These are phyloP conservation scores for Megamerina dolium DNA, from an alignment of 2,888 invertebrate species.

Conservation along the genomic window DNA sequence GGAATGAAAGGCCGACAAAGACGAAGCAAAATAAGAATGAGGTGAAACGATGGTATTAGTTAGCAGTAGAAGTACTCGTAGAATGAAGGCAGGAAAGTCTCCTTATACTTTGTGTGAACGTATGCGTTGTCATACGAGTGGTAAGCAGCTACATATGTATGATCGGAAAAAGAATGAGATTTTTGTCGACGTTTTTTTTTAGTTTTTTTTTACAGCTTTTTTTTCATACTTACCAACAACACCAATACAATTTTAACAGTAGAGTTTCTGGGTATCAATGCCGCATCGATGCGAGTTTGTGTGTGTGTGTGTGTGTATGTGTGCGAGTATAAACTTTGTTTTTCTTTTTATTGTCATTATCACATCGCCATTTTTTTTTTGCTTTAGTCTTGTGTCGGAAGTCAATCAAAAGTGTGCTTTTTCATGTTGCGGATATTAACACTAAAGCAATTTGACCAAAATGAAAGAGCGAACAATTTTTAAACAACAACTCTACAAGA, in stretches of 20 bases:
- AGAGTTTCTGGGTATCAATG: no score
- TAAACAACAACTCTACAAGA: no score
- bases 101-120: constrained; percentile 2
- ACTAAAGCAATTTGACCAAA: no score
- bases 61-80: no score
- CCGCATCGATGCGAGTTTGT: not conserved
- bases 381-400: constrained; percentile 48
- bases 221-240: no score
- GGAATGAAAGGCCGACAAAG: not conserved
- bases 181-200: constrained; percentile 19
- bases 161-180: constrained; percentile 6
- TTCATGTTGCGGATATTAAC: no score
- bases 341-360: no score
- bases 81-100: not conserved
- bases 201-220: constrained; percentile 18
- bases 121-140: not conserved
- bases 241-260: no score
- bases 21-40: constrained; percentile 3
- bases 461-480: no score
- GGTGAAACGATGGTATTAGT: not conserved
- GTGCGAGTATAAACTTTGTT: constrained; percentile 9
- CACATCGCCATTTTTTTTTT: constrained; percentile 32
- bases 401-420: constrained; percentile 50
- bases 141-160: no score
- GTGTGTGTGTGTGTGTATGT: no score